Base-by-base conservation (phyloP, 2,113 vertebrate genomes). In the Cyphomyrus discorhynchus region DNA sequence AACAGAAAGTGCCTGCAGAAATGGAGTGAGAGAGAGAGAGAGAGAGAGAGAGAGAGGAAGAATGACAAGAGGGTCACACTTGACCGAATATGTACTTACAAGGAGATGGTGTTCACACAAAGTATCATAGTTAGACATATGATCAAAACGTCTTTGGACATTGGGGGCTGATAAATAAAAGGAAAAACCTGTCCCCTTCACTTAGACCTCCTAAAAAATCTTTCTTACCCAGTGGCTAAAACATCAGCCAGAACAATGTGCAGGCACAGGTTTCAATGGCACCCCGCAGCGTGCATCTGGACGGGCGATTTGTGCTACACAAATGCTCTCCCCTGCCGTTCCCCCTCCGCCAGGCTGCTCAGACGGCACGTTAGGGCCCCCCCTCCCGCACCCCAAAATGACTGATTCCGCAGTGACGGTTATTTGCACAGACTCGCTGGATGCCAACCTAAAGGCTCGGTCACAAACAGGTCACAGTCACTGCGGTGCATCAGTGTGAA, bases 1-100 rank as follows among this genome's bases (percentile, higher is more conserved):
- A 98, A 98, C 92, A 98, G 96, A 92, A 98, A 98, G 92, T 98
- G 97, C 92, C 97, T 98, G 91, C 8, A 86, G 74, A 70, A 31
- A 80, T n/a, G 31, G 85, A 82, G 49, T 56, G 46, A 74, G 70
- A 39, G 66, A 74, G n/a, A 31, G 27, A 35, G 66, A 5, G 66
- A 31, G n/a, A n/a, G 62, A 31, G 24, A 66, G n/a, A 27, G 9
- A 70, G 66, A 70, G 66, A 31, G 66, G 21, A 11, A 19, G 74
- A 80, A 42, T 39, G 74, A 80, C 31, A 86, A 77, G 86, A 74
- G 53, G 46, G 19, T 13, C 82, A 56, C 86, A 86, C 49, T 85
- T 77, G 90, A 90, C 49, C 35, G 50, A 87, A 87, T 53, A 35
- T 87, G 31, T 53, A 52, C 47, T 87, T 50, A 87, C 15, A 35